phyloP scores from a whole-genome alignment of 2,113 vertebrate species.

The Solea solea region DNA sequence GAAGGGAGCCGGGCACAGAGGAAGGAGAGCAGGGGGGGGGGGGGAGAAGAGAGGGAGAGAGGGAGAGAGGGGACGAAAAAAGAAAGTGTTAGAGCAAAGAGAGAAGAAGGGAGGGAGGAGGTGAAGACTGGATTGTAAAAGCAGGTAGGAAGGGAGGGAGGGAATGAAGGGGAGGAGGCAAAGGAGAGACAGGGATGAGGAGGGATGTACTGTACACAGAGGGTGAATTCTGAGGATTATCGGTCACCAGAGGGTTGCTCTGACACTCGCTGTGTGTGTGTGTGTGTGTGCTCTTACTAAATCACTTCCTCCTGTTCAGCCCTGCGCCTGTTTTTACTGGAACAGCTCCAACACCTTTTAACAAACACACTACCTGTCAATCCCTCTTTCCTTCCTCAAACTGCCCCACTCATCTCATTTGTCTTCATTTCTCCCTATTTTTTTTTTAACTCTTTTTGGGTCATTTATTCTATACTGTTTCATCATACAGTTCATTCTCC shows the following conservation, averaged over 20 bases:
- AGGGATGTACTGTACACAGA: slow-evolving; percentile 25
- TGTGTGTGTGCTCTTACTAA: slow-evolving; percentile 18
- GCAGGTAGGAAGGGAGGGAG: not conserved
- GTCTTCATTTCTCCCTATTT: not conserved
- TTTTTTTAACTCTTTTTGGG: no score
- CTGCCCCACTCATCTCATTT: not conserved
- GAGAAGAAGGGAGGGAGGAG: slow-evolving; percentile 9
- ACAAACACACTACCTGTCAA: slow-evolving; percentile 30
- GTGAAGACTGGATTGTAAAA: not conserved
- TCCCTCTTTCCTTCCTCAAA: not conserved
- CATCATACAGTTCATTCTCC: no score
- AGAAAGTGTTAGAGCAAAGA: slow-evolving; percentile 3
- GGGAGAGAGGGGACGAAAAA: not conserved
- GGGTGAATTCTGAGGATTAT: slow-evolving; percentile 37
- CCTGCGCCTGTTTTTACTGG: slow-evolving; percentile 38
- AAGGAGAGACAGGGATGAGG: slow-evolving; percentile 1
- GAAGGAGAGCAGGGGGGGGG: slow-evolving; percentile 16
- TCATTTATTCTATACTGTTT: not conserved
- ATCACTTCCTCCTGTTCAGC: slow-evolving; percentile 39
- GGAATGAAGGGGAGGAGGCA: not conserved
- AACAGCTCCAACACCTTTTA: slow-evolving; percentile 38
- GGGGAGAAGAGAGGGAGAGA: not conserved
- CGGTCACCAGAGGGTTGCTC: slow-evolving; percentile 33
- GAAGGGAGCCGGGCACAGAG: slow-evolving; percentile 43
- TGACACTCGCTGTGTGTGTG: slow-evolving; percentile 10